phyloP scores from a whole-genome alignment of 2,113 vertebrate genomes.

The Pygoscelis antarcticus region DNA sequence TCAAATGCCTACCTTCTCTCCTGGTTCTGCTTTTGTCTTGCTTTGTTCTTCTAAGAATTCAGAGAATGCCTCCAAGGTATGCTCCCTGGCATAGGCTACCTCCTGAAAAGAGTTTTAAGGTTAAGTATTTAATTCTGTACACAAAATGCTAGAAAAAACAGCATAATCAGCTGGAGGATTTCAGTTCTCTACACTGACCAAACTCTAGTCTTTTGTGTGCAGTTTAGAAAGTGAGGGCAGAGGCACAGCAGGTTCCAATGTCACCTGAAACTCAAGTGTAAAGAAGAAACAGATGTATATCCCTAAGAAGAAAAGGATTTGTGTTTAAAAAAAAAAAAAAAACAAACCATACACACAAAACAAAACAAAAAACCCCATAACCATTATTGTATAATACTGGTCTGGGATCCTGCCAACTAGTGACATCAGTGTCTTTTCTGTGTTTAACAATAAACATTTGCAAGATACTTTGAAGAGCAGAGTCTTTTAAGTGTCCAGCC shows the following conservation, averaged over 20 bases:
- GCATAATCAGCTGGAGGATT: neutral
- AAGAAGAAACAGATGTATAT: neutral
- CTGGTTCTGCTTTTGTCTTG: neutral
- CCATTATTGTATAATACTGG: neutral
- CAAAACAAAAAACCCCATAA: neutral
- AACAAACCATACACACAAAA: too few relatives aligned
- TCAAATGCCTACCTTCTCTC: slow-evolving; percentile 46
- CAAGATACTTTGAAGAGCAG: neutral
- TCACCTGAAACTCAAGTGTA: neutral
- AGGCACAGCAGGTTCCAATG: neutral
- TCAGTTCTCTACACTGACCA: neutral
- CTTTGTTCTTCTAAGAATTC: slow-evolving; percentile 73
- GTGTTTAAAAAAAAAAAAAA: neutral
- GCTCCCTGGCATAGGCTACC: slow-evolving; percentile 59
- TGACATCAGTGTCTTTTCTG: neutral
- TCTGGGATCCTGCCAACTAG: neutral
- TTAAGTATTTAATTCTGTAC: neutral
- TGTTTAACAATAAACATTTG: neutral
- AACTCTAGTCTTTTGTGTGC: neutral
- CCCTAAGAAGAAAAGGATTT: neutral
- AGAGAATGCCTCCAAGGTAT: slow-evolving; percentile 68
- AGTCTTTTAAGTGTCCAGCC: neutral
- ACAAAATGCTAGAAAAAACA: neutral
- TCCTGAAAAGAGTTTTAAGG: slow-evolving; percentile 43
- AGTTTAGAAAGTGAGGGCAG: neutral